Evolutionary conservation across 1,140 invertebrate genomes (phyloP), one percentile per base, ranked within the genome.

Genomic region (Tenebrio molitor): DNA sequence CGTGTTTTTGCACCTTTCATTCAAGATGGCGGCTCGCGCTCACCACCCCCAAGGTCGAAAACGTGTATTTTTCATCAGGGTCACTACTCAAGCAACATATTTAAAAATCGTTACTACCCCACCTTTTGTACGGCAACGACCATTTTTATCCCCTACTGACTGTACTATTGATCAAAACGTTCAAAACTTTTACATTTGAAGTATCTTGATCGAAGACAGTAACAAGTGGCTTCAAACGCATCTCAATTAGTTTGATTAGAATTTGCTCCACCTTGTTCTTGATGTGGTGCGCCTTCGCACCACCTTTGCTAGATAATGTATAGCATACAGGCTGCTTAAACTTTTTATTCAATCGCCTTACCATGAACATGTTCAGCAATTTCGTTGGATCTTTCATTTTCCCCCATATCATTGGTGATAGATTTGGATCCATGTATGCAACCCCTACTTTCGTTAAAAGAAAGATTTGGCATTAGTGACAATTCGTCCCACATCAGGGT

Each of bases 81-180:
- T n/a, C n/a, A n/a, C n/a, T n/a, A n/a, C n/a, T n/a, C n/a, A n/a
- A n/a, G n/a, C n/a, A n/a, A n/a, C n/a, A n/a, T n/a, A n/a, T n/a
- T n/a, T n/a, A n/a, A n/a, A n/a, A n/a, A n/a, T n/a, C n/a, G n/a
- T n/a, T n/a, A n/a, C n/a, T n/a, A n/a, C n/a, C n/a, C n/a, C n/a
- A n/a, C n/a, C n/a, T n/a, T n/a, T n/a, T n/a, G n/a, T n/a, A n/a
- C n/a, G n/a, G n/a, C n/a, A n/a, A n/a, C n/a, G n/a, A n/a, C n/a
- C n/a, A n/a, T n/a, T n/a, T n/a, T n/a, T n/a, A n/a, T n/a, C n/a
- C n/a, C n/a, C n/a, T n/a, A n/a, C n/a, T n/a, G n/a, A n/a, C n/a
- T n/a, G n/a, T n/a, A n/a, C n/a, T n/a, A n/a, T n/a, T n/a, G n/a
- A 4, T 73, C 4, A 21, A 79, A 72, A 63, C 83, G 81, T 33